These are phyloP conservation scores for Laticauda laticaudata DNA, from an alignment of 2,113 vertebrate genomes.

Conservation along the genomic window DNA sequence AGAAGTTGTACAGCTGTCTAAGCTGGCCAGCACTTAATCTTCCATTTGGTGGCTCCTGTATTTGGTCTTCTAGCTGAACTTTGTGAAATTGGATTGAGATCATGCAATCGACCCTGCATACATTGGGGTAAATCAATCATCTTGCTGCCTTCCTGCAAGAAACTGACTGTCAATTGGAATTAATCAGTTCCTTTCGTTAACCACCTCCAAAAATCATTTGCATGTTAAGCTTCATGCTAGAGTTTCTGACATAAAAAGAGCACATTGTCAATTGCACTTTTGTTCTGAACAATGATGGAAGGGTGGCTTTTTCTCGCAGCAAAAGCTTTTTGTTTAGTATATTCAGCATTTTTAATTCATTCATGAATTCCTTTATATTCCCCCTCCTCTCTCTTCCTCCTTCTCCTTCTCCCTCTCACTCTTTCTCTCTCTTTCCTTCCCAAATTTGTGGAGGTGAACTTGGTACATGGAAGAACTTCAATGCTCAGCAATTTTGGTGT, in stretches of 20 bases:
- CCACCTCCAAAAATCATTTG: constrained; percentile 61
- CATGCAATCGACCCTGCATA: constrained; percentile 44
- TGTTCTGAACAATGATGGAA: constrained; percentile 46
- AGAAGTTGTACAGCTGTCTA: neutral
- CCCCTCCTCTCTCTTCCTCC: neutral
- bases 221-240: constrained; percentile 59
- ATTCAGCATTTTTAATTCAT: constrained; percentile 13
- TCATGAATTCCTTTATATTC: neutral
- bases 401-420: neutral
- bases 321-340: constrained; percentile 32
- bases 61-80: constrained; percentile 27
- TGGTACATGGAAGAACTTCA: neutral
- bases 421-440: neutral
- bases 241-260: constrained; percentile 61
- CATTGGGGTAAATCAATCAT: constrained; percentile 66
- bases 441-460: neutral
- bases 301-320: constrained; percentile 44
- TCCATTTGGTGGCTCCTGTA: constrained; percentile 1
- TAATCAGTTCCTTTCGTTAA: constrained; percentile 67
- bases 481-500: constrained; percentile 43
- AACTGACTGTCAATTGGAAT: constrained; percentile 65
- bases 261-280: constrained; percentile 57
- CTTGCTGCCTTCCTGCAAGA: constrained; percentile 54
- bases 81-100: constrained; percentile 46
- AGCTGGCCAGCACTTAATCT: constrained; percentile 35